Conservation (phyloP, 1,140 invertebrate species). For the Bombus cullumanus region DNA sequence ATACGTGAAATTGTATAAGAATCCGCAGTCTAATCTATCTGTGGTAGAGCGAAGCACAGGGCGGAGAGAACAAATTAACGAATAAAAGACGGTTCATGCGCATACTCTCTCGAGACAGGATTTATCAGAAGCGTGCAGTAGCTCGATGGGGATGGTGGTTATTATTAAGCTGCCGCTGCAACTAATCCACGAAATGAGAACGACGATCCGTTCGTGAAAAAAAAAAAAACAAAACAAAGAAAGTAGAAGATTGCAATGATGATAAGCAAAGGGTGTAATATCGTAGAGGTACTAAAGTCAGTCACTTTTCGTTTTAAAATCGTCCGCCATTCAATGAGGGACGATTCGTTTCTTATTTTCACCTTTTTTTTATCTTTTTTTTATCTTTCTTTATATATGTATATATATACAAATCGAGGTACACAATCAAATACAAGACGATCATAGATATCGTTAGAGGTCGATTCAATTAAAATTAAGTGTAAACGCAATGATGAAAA, state of each 20-base stretch:
- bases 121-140: not conserved
- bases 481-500: slow-evolving; percentile 10
- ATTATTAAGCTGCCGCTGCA: slow-evolving; percentile 4
- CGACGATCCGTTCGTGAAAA: not conserved
- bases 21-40: not conserved
- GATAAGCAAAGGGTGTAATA: not conserved
- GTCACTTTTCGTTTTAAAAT: slow-evolving; percentile 12
- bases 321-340: not conserved
- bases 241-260: not conserved
- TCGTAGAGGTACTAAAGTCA: not conserved
- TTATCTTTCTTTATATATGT: slow-evolving; percentile 27
- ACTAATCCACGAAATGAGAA: slow-evolving; percentile 15
- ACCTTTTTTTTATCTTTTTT: slow-evolving; percentile 1
- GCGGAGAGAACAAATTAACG: not conserved
- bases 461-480: slow-evolving; percentile 33
- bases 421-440: slow-evolving; percentile 43
- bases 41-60: not conserved
- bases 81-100: not conserved
- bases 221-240: not conserved
- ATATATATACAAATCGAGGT: slow-evolving; percentile 42
- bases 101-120: not conserved
- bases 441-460: slow-evolving; percentile 26
- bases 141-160: not conserved
- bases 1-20: not conserved
- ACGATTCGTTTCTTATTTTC: slow-evolving; percentile 21